Conservation (phyloP, 2,797 vertebrate genomes). For the Chloroceryle inda region DNA sequence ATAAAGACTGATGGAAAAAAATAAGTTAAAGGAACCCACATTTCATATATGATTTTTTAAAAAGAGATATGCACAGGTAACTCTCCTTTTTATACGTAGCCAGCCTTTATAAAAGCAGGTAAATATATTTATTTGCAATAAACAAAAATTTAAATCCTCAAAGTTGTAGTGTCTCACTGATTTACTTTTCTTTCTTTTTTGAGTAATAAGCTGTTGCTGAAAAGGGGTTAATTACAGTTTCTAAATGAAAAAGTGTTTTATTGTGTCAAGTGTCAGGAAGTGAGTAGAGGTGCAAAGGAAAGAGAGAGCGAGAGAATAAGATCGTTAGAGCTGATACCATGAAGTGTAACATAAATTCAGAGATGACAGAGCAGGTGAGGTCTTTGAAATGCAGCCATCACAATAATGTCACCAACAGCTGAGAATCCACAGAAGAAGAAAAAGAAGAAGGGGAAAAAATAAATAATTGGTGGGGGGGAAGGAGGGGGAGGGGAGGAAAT, state of each 20-base stretch:
- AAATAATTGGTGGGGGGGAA: no score
- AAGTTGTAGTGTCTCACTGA: conserved; percentile 35
- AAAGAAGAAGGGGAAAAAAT: background rate
- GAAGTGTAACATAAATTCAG: conserved; percentile 77
- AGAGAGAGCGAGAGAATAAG: conserved; percentile 74
- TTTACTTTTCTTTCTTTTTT: conserved; percentile 65
- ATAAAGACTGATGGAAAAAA: conserved; percentile 47
- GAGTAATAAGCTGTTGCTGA: conserved; percentile 68
- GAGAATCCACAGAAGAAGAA: conserved; percentile 52
- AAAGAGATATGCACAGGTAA: conserved; percentile 10
- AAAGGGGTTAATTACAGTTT: conserved; percentile 80
- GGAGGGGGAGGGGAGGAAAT: background rate
- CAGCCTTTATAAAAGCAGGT: background rate
- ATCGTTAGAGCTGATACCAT: conserved; percentile 76
- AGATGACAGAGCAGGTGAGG: conserved; percentile 78
- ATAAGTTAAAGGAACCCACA: conserved; percentile 8
- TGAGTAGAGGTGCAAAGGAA: conserved; percentile 80
- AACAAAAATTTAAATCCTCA: conserved; percentile 38
- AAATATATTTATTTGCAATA: conserved; percentile 40
- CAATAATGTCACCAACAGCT: conserved; percentile 57
- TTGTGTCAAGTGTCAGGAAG: conserved; percentile 83
- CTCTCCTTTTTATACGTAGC: conserved; percentile 8
- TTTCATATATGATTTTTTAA: conserved; percentile 50
- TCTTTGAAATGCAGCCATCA: conserved; percentile 54
- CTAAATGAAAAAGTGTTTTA: conserved; percentile 81